Conservation (phyloP, 2,888 invertebrate species). For the Epirrita christyi region DNA sequence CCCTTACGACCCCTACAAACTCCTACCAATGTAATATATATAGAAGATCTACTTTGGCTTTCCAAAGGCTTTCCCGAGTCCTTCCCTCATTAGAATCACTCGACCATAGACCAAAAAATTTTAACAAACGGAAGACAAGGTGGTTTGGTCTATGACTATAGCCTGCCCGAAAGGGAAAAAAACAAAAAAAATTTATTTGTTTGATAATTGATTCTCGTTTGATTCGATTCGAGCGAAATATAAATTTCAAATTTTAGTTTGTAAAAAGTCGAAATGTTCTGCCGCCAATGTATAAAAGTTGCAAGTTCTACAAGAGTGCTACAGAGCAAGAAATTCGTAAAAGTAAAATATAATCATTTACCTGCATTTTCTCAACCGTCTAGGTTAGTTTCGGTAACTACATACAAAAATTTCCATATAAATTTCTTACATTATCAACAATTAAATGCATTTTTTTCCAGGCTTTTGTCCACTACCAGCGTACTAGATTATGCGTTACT, state of each 20-base stretch:
- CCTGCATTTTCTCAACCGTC: slow-evolving; percentile 28
- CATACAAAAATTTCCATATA: no score
- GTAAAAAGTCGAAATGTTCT: slow-evolving; percentile 54
- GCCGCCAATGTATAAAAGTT: slow-evolving; percentile 59
- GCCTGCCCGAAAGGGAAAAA: no score
- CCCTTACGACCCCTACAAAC: no score
- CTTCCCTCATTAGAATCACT: no score
- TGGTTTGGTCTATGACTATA: no score
- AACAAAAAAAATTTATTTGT: no score
- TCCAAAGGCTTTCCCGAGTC: no score
- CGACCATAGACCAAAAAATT: no score
- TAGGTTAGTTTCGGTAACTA: slow-evolving; percentile 48
- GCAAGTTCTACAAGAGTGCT: slow-evolving; percentile 50
- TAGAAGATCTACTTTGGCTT: no score
- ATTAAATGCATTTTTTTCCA: neutral
- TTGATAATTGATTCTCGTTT: no score
- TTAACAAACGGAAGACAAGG: no score
- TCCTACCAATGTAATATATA: no score
- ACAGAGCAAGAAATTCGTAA: slow-evolving; percentile 42
- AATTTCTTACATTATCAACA: neutral
- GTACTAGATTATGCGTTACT: slow-evolving; percentile 1
- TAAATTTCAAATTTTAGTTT: slow-evolving; percentile 1
- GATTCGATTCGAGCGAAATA: neutral
- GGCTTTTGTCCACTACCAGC: slow-evolving; percentile 4
- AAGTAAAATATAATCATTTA: slow-evolving; percentile 39